phyloP scores from a whole-genome alignment of 2,888 invertebrate genomes.

The Drosophila rellima region DNA sequence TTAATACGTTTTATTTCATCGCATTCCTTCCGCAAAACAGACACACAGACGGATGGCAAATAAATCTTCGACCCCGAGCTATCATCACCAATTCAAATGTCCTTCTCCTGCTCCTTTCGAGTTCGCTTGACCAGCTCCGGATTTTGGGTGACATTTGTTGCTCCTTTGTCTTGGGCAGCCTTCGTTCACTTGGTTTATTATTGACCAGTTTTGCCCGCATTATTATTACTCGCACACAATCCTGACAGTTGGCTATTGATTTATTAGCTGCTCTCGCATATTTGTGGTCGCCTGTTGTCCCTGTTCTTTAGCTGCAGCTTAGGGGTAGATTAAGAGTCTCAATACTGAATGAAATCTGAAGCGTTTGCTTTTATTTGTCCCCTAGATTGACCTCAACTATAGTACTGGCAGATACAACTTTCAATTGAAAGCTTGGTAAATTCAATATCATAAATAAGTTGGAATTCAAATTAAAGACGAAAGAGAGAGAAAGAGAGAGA shows the following conservation, averaged over 20 bases:
- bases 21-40: constrained; percentile 54
- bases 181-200: constrained; percentile 66
- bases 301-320: neutral
- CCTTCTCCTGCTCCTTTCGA: constrained; percentile 37
- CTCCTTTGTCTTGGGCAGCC: constrained; percentile 57
- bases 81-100: constrained; percentile 79
- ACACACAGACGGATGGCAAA: constrained; percentile 47
- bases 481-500: neutral
- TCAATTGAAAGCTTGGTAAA: constrained; percentile 29
- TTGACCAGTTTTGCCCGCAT: constrained; percentile 77
- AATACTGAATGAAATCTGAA: neutral
- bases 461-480: constrained; percentile 74
- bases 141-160: constrained; percentile 76
- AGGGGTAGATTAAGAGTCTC: constrained; percentile 7
- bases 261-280: constrained; percentile 75
- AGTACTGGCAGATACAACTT: neutral
- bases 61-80: constrained; percentile 66
- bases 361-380: constrained; percentile 10
- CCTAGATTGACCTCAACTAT: constrained; percentile 13
- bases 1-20: constrained; percentile 82
- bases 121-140: constrained; percentile 75
- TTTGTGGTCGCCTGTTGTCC: constrained; percentile 53
- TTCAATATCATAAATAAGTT: constrained; percentile 59
- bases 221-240: constrained; percentile 81
- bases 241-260: constrained; percentile 83